Base-by-base conservation (phyloP, 2,113 vertebrate genomes). In the Nothocercus nigrocapillus region DNA sequence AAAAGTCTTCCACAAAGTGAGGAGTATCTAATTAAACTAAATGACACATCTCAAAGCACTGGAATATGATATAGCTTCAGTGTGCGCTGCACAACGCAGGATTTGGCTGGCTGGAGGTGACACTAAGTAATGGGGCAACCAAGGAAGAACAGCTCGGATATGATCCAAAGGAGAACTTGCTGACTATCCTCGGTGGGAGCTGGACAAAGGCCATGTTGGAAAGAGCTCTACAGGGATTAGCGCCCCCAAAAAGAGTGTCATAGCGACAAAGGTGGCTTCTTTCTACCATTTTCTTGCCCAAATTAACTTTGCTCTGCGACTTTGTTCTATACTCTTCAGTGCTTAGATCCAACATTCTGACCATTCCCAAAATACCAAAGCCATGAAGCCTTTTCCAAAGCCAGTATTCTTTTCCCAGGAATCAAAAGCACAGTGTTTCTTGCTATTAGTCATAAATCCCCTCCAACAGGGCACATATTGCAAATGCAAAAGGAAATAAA, bases 51-150 rank as follows among this genome's bases (percentile, higher is more conserved):
- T 56, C 54, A 59, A 40, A 62, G 59, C 30, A 62, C 25, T 67
- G 56, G 28, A 42, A 63, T 9, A 2, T 6, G 30, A 5, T 2
- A 20, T 3, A 22, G 14, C 4, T 70, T 56, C 7, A 36, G 49
- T 1, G 6, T 10, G 13, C 5, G 3, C 58, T 0, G 16, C 7
- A 30, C 38, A 79, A 0, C 7, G 64, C 0, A 0, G 25, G n/a
- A 49, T 4, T 36, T 38, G 58, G 45, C 32, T 13, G 24, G 25
- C 21, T 14, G 24, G 16, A 62, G 63, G 38, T 1, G 5, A 27
- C 32, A 87, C 15, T 19, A 14, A 49, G 34, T 19, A 22, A 4
- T 0, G 21, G 7, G 11, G 4, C 34, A 18, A 1, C 6, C 53
- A 53, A 0, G 1, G 20, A 36, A 68, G 18, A 53, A 2, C 9